Conservation (phyloP, 1,140 invertebrate species). For the Platyscapa corneri region DNA sequence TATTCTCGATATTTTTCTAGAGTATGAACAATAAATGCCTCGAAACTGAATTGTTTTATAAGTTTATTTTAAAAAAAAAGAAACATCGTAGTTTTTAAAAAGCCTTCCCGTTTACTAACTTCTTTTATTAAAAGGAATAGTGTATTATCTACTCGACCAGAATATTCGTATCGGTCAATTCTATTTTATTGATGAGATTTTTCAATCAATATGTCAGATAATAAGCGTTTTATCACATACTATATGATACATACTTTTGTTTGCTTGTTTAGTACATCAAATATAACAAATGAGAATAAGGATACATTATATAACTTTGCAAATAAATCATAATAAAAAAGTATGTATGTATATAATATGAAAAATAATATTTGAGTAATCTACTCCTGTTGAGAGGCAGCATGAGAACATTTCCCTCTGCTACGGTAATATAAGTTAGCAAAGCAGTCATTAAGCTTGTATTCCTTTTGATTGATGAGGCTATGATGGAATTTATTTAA, state of each 20-base stretch:
- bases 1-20: too few relatives aligned
- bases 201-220: neutral
- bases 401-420: neutral
- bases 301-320: neutral
- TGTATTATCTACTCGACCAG: neutral
- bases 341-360: neutral
- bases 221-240: neutral
- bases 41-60: neutral
- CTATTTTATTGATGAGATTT: conserved; percentile 15
- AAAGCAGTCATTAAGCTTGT: conserved; percentile 17
- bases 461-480: conserved; percentile 42
- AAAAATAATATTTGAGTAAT: conserved; percentile 24
- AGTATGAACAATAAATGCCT: too few relatives aligned
- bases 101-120: neutral
- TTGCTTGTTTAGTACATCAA: neutral
- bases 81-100: neutral
- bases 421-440: neutral
- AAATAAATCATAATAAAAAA: neutral
- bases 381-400: neutral
- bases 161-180: neutral
- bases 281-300: neutral
- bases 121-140: neutral
- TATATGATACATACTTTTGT: neutral
- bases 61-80: neutral
- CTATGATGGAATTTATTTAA: conserved; percentile 32